Evolutionary conservation across 2,888 invertebrate species (phyloP).

Genomic region (Meganola albula): DNA sequence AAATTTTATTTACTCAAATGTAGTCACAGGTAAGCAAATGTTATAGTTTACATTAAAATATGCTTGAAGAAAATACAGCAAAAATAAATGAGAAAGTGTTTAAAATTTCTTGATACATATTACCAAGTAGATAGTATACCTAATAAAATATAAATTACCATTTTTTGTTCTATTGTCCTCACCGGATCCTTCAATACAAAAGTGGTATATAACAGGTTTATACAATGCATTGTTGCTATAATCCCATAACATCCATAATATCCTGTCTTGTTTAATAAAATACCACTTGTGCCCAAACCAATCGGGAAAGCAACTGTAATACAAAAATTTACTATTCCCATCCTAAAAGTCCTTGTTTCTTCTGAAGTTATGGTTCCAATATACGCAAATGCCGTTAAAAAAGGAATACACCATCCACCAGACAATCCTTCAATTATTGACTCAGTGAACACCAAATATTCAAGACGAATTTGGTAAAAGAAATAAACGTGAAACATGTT

Average conservation of each 20-base stretch:
- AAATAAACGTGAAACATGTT: constrained; percentile 85
- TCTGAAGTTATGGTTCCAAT: constrained; percentile 88
- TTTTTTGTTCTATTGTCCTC: constrained; percentile 43
- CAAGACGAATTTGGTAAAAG: constrained; percentile 84
- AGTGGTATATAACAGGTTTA: constrained; percentile 82
- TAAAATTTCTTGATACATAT: too few species aligned
- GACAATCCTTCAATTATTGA: constrained; percentile 85
- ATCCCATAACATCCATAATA: constrained; percentile 88
- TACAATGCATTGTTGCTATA: constrained; percentile 81
- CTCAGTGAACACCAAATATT: constrained; percentile 84
- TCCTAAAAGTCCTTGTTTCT: constrained; percentile 86
- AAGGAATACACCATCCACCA: constrained; percentile 89
- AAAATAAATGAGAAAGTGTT: too few species aligned
- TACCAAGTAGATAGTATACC: too few species aligned
- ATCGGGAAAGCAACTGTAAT: constrained; percentile 90
- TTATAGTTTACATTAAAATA: too few species aligned
- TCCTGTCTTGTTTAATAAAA: constrained; percentile 81
- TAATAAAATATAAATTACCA: constrained; percentile 37
- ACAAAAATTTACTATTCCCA: constrained; percentile 90
- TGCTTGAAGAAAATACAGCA: too few species aligned
- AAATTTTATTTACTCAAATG: too few species aligned
- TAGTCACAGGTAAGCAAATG: too few species aligned
- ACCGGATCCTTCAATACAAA: constrained; percentile 81
- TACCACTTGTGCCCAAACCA: constrained; percentile 89
- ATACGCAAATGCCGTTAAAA: constrained; percentile 89